Conservation (phyloP, 2,113 vertebrate species). For the Cyprinodon tularosa region DNA sequence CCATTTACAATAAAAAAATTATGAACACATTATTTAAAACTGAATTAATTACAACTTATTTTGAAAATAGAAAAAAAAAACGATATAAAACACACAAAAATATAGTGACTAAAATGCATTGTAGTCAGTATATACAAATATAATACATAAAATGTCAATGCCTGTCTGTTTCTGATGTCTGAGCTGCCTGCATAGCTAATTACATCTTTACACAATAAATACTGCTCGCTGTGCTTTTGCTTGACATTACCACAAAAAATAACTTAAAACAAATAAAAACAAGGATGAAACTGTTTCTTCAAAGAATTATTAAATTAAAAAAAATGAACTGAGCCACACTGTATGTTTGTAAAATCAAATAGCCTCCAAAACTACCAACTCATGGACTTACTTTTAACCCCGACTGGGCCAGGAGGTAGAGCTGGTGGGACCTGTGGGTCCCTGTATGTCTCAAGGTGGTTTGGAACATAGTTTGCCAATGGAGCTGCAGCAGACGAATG, state of each 20-base stretch:
- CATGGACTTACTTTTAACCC: conserved; percentile 73
- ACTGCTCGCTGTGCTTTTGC: neutral
- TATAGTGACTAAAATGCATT: neutral
- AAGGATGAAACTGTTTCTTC: too few relatives aligned
- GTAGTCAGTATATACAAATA: neutral
- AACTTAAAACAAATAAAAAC: too few relatives aligned
- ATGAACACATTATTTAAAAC: too few relatives aligned
- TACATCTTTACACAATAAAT: neutral
- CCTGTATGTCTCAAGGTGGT: conserved; percentile 90
- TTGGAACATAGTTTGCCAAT: conserved; percentile 85
- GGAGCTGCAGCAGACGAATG: conserved; percentile 88
- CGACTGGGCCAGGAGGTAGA: conserved; percentile 73
- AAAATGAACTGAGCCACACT: neutral
- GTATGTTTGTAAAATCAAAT: too few relatives aligned
- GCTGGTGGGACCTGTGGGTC: conserved; percentile 80
- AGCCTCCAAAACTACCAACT: neutral
- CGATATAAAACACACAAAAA: neutral
- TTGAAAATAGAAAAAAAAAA: neutral
- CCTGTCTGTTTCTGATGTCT: neutral
- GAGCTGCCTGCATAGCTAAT: neutral
- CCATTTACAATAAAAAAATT: neutral
- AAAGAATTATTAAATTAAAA: neutral
- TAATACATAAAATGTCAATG: neutral
- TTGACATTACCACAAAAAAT: neutral
- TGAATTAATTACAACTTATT: too few relatives aligned